Percentiles rank a stretch among this genome's conserved stretches.
These are phyloP conservation scores for Elaeidobius kamerunicus DNA, from an alignment of 2,888 invertebrate species.

Conservation along the genomic window DNA sequence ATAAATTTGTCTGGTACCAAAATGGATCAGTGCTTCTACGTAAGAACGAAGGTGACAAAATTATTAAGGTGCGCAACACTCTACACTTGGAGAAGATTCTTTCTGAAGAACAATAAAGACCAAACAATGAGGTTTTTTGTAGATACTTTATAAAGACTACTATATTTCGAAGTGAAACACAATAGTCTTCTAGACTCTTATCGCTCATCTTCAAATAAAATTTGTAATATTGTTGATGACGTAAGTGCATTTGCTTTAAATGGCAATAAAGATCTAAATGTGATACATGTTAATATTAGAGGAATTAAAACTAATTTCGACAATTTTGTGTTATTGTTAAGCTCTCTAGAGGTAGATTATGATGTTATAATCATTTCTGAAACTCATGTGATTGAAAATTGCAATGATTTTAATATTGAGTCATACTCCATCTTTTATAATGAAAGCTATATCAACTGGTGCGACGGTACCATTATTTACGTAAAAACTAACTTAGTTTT, in stretches of 20 bases:
- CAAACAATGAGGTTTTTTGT: neutral
- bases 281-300: constrained; percentile 6
- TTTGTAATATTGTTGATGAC: constrained; percentile 3
- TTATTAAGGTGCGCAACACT: constrained; percentile 1
- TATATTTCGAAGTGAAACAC: neutral
- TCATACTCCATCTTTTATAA: no score
- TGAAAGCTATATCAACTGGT: no score
- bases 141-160: constrained; percentile 1
- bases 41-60: neutral
- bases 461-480: no score
- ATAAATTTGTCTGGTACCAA: constrained; percentile 6
- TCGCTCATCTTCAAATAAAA: neutral
- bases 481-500: no score
- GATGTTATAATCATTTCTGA: constrained; percentile 5
- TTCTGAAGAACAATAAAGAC: neutral
- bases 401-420: constrained; percentile 1
- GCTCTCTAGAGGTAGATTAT: constrained; percentile 1
- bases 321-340: constrained; percentile 1
- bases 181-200: neutral
- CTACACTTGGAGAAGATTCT: neutral
- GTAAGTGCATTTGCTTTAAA: neutral
- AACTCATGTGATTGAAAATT: constrained; percentile 6
- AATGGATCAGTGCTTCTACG: constrained; percentile 2
- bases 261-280: neutral
- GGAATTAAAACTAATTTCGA: constrained; percentile 8